A percentile compares a stretch with the other conserved stretches of the same genome.
phyloP scores from a whole-genome alignment of 2,888 invertebrate species.

The Melanostoma mellinum region DNA sequence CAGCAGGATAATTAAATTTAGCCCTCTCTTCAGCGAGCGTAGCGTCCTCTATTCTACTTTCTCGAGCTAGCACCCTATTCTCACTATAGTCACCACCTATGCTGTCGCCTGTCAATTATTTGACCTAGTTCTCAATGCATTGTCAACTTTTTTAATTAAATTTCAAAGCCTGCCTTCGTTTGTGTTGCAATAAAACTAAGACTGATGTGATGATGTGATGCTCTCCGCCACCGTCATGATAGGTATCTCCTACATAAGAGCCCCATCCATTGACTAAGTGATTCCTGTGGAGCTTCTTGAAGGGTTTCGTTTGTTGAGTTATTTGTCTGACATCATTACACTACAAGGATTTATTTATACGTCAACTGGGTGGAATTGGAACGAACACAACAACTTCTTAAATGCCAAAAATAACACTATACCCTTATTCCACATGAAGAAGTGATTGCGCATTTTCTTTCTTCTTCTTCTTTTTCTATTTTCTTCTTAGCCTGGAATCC shows the following conservation, averaged over 20 bases:
- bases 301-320: conserved; percentile 10
- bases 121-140: conserved; percentile 64
- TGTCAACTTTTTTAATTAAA: conserved; percentile 71
- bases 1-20: conserved; percentile 60
- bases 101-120: conserved; percentile 61
- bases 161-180: conserved; percentile 48
- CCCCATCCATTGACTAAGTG: conserved; percentile 20
- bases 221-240: conserved; percentile 2
- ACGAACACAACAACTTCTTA: background rate
- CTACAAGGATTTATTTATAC: conserved; percentile 14
- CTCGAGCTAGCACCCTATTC: background rate
- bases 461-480: background rate
- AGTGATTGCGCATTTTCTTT: conserved; percentile 28
- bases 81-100: background rate
- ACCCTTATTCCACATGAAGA: background rate
- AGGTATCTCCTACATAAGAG: conserved; percentile 12
- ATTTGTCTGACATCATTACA: conserved; percentile 23
- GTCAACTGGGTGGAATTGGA: background rate
- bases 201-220: conserved; percentile 9
- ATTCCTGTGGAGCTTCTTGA: conserved; percentile 6
- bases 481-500: background rate
- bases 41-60: background rate
- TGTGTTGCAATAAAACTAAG: conserved; percentile 39
- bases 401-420: conserved; percentile 8
- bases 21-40: conserved; percentile 5